These are phyloP conservation scores for Chaenocephalus aceratus DNA, from an alignment of 2,113 vertebrate genomes.

Conservation along the genomic window DNA sequence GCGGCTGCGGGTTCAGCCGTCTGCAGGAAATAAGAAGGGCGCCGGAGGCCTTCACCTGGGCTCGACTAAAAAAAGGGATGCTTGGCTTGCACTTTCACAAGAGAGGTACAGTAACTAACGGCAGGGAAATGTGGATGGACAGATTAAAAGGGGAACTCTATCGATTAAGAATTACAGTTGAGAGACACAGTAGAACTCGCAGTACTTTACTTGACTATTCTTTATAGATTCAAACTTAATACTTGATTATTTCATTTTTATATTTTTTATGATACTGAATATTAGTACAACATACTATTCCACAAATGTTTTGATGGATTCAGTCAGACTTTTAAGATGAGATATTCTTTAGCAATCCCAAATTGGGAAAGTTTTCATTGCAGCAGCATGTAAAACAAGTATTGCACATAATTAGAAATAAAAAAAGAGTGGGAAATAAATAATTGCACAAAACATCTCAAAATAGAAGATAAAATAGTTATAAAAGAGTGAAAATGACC, in stretches of 20 bases:
- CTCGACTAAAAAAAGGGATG: slow-evolving; percentile 67
- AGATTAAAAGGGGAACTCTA: neutral
- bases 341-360: too few relatives aligned
- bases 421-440: too few relatives aligned
- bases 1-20: slow-evolving; percentile 78
- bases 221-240: neutral
- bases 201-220: neutral
- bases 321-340: too few relatives aligned
- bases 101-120: slow-evolving; percentile 76
- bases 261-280: neutral
- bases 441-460: too few relatives aligned
- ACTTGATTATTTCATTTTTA: neutral
- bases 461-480: too few relatives aligned
- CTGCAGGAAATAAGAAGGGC: slow-evolving; percentile 66
- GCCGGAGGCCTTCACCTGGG: slow-evolving; percentile 58
- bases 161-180: neutral
- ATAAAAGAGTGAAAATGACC: too few relatives aligned
- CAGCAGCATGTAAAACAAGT: too few relatives aligned
- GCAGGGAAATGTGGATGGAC: neutral
- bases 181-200: neutral
- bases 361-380: too few relatives aligned
- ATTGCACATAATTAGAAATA: too few relatives aligned
- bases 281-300: neutral
- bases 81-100: slow-evolving; percentile 83
- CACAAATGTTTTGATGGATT: too few relatives aligned